Base-by-base conservation (phyloP, 2,113 vertebrate species). In the Tragelaphus strepsiceros region DNA sequence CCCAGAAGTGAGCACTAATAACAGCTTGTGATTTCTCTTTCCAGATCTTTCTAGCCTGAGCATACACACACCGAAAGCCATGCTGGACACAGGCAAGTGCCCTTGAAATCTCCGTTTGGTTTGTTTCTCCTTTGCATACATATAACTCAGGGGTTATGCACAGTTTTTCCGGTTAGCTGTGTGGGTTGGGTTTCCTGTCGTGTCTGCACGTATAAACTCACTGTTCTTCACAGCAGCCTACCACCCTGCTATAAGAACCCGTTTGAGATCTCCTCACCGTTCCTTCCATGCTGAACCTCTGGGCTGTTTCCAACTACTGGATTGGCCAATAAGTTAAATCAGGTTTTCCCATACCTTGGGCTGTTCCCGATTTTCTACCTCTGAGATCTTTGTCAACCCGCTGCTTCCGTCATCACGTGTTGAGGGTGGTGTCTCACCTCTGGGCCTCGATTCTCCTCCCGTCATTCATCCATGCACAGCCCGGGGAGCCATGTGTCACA, bases 1-100 rank as follows among this genome's bases (percentile, higher is more conserved):
- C 51, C 74, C 86, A 11, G 86, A 77, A 24, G 53, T 4, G 43
- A 24, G 43, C n/a, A 1, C 35, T 9, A 2, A 2, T 10, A 10
- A 6, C 15, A 12, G 5, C 1, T 2, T 12, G 14, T 30, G 82
- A 15, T 30, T 35, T 15, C 0, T 32, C 64, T 56, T 53, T 8
- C 51, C 16, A 0, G 39, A 10, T n/a, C 80, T 49, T 14, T 24
- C 58, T n/a, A 24, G 51, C 11, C 46, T 7, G 15, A 51, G 86
- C 11, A 1, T 2, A 2, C 1, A 3, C 16, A 4, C 8, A 49
- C 21, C 0, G 0, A 8, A 12, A n/a, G 49, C 91, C 6, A 3
- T 3, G 6, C 3, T 3, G 6, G 17, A n/a, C 39, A 10, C n/a
- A 5, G 0, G 6, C 3, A 8, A 7, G 28, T 3, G 11, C 5